phyloP scores from a whole-genome alignment of 2,888 invertebrate genomes.

The Coronaproctus castanopsis region DNA sequence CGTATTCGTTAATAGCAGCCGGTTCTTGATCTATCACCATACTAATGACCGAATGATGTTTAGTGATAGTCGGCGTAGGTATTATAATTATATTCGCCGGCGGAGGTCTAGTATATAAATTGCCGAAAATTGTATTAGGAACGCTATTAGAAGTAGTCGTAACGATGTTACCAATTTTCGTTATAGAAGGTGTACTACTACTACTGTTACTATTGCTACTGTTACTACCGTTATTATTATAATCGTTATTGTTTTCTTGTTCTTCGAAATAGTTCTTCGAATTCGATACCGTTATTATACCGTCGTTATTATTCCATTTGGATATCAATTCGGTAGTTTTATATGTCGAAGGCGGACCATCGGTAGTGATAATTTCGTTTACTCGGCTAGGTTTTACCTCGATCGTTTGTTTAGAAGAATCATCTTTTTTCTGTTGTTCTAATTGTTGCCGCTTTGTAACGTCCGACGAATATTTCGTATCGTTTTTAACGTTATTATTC shows the following conservation, averaged over 20 bases:
- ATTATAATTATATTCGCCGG: slow-evolving; percentile 15
- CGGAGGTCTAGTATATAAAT: slow-evolving; percentile 12
- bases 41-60: slow-evolving; percentile 21
- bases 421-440: too few relatives aligned
- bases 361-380: not conserved
- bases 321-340: slow-evolving; percentile 13
- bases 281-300: slow-evolving; percentile 20
- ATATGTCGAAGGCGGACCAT: slow-evolving; percentile 13
- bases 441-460: too few relatives aligned
- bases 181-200: not conserved
- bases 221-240: not conserved
- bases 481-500: too few relatives aligned
- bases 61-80: slow-evolving; percentile 20
- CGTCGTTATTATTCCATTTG: slow-evolving; percentile 15
- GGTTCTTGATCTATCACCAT: slow-evolving; percentile 20
- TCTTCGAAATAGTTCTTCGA: slow-evolving; percentile 20
- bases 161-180: not conserved
- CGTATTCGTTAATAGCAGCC: not conserved
- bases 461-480: too few relatives aligned
- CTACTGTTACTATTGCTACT: not conserved
- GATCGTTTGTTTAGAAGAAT: not conserved
- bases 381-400: not conserved
- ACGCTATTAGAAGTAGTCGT: not conserved
- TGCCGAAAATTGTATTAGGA: slow-evolving; percentile 11
- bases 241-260: slow-evolving; percentile 3